Base-by-base conservation (phyloP, 2,888 invertebrate genomes). In the Julus scandinavius region DNA sequence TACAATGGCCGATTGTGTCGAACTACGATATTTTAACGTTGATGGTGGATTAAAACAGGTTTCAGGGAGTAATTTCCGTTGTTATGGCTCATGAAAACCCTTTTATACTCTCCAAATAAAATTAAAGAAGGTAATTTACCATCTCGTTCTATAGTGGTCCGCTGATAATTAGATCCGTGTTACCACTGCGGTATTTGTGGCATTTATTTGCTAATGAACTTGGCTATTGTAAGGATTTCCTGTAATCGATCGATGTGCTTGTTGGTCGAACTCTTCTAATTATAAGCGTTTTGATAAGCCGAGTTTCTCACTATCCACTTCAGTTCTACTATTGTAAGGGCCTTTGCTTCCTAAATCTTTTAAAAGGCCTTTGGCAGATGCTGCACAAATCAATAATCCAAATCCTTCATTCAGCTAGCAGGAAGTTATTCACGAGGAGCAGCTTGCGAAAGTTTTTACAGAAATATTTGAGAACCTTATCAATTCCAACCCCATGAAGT, bases 381-480 rank as follows among this genome's bases (percentile, higher is more conserved):
- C n/a, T 72, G 72, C 11, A 29, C 5, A 72, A 63, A 72, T 72
- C 72, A 29, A 72, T 72, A 72, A 29, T n/a, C 13, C 29, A 72
- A 29, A 72, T 72, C 29, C n/a, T 72, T 72, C 6, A 72, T 11
- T 72, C 72, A n/a, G 29, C 29, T 29, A 29, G 29, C 72, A 72
- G 20, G 72, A 29, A 29, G 72, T n/a, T 72, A 72, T 72, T 72
- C 72, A 72, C 29, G 72, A 72, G 63, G 63, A 29, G 29, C 72
- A 29, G 29, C 72, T 72, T 11, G 72, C 72, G 29, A 72, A 11
- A 11, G 9, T n/a, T 29, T 72, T n/a, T 29, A n/a, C 20, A 29
- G 72, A 29, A 17, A 72, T 72, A 29, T 72, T 72, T 72, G 72
- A 29, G 6, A 72, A 29, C 29, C 29, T 58, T 58, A 29, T 29